Conservation (phyloP, 1,140 invertebrate species). For the Trichomalopsis sarcophagae region DNA sequence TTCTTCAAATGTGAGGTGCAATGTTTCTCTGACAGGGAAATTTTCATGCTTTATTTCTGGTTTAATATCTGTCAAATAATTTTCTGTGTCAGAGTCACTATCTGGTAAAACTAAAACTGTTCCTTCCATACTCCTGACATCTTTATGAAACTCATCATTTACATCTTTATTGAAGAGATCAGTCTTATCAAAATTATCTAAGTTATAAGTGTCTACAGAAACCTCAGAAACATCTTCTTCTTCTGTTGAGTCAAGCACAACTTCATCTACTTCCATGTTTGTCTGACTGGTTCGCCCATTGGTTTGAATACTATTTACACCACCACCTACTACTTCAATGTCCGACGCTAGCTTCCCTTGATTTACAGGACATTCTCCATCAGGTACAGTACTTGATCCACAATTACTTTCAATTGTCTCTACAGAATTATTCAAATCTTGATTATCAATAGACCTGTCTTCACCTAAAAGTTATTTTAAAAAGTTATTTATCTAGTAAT, state of each 20-base stretch:
- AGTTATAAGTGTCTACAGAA: slow-evolving; percentile 66
- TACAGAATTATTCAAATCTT: slow-evolving; percentile 1
- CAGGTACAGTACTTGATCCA: neutral
- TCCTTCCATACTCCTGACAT: slow-evolving; percentile 67
- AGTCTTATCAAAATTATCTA: slow-evolving; percentile 67
- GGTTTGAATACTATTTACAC: slow-evolving; percentile 26
- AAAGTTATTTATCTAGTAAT: neutral
- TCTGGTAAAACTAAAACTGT: slow-evolving; percentile 79
- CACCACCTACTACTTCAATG: slow-evolving; percentile 49
- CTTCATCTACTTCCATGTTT: slow-evolving; percentile 61
- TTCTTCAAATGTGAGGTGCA: slow-evolving; percentile 84
- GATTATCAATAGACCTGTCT: slow-evolving; percentile 28
- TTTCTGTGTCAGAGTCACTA: slow-evolving; percentile 80
- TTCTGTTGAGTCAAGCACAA: slow-evolving; percentile 65
- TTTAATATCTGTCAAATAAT: slow-evolving; percentile 79
- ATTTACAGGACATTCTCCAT: neutral
- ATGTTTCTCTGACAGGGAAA: slow-evolving; percentile 78
- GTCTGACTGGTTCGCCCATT: slow-evolving; percentile 44
- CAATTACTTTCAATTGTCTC: slow-evolving; percentile 9
- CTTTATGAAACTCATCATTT: slow-evolving; percentile 58
- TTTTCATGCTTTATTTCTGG: slow-evolving; percentile 77
- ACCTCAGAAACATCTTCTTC: slow-evolving; percentile 68
- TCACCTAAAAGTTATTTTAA: slow-evolving; percentile 32
- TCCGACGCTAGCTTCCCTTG: slow-evolving; percentile 36
- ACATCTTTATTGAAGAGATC: slow-evolving; percentile 51